These are phyloP conservation scores for Iselma pallidipennis DNA, from an alignment of 2,888 invertebrate species.

Conservation along the genomic window DNA sequence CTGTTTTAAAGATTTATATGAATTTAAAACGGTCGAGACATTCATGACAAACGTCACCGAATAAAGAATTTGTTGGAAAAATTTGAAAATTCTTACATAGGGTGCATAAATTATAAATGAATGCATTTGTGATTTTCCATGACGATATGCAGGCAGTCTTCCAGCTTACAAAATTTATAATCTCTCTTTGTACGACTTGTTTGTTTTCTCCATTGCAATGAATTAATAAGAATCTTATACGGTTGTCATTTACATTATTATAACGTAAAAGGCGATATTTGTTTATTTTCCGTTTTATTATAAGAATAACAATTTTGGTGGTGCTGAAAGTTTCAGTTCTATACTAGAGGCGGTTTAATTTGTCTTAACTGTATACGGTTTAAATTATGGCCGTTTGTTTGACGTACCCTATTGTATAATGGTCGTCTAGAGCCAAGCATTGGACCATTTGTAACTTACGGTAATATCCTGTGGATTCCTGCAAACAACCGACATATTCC, in stretches of 20 bases:
- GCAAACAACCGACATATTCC: not conserved
- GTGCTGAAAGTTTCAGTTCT: not conserved
- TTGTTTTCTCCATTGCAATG: not conserved
- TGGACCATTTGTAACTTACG: constrained; percentile 7
- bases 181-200: not conserved
- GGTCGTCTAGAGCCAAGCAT: not conserved
- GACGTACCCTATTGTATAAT: constrained; percentile 6
- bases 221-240: not conserved
- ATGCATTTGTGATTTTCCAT: not conserved
- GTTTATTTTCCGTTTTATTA: not conserved
- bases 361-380: constrained; percentile 1
- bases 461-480: constrained; percentile 7
- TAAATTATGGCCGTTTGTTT: constrained; percentile 7
- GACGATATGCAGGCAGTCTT: not conserved
- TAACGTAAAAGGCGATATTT: too few relatives aligned
- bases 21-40: not conserved
- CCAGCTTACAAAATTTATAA: not conserved
- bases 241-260: too few relatives aligned
- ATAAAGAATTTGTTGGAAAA: not conserved
- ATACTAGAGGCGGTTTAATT: not conserved
- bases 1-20: not conserved
- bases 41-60: not conserved
- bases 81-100: too few relatives aligned
- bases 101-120: not conserved
- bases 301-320: not conserved